Base-by-base conservation (phyloP, 2,113 vertebrate genomes). In the Mionectes macconnelli region DNA sequence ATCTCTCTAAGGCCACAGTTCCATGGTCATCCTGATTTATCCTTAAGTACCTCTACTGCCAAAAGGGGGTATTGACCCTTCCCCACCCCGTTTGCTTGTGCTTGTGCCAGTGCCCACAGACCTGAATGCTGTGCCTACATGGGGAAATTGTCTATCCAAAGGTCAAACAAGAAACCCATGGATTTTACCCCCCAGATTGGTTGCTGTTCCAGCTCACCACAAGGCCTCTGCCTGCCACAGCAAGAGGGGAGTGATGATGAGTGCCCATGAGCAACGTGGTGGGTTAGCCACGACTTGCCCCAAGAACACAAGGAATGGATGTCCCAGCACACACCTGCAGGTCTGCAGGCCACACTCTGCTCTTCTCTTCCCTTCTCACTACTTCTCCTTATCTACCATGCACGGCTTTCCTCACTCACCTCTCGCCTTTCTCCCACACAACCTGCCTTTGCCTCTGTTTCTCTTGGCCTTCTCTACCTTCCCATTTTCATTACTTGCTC, bases 91-190 rank as follows among this genome's bases (percentile, higher is more conserved):
- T 45, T 15, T 56, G 9, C 14, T 30, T 42, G 17, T 42, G 66
- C n/a, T 50, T 6, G 7, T 9, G 56, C 42, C 60, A 18, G 12
- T 17, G 42, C 55, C 62, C 9, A 2, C 2, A 8, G 52, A 45
- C 28, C 31, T 52, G 63, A 68, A 39, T 0, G 0, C 33, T 52
- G 44, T 5, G 6, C 27, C 8, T 12, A 0, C 27, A 31, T 1
- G 9, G 19, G 39, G 20, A 80, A 42, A 5, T 40, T 53, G 33
- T 44, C 25, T 59, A 45, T 25, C 37, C 19, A 22, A 64, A 86
- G 27, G 17, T 25, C 59, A 89, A 40, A 9, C 37, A 66, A 66
- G 42, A 17, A 73, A 37, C 23, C 8, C 12, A 3, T 14, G 45
- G 40, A 25, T 33, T 69, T 70, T 70, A 23, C 4, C 17, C 28